Evolutionary conservation across 2,888 invertebrate genomes (phyloP).

Genomic region (Drosophila meridiana): DNA sequence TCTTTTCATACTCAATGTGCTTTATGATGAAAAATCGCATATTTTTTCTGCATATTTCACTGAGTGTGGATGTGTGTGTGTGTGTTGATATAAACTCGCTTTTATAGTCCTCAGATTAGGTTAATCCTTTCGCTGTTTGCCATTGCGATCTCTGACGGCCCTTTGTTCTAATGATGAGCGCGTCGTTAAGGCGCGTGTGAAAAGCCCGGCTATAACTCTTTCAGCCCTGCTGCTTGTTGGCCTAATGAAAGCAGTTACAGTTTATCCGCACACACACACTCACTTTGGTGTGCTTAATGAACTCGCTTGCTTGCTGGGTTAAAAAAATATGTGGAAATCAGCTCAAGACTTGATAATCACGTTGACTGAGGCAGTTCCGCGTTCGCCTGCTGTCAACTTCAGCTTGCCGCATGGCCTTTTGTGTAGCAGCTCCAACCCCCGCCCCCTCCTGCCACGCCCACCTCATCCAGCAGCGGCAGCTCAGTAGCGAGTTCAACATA

Average conservation of each 20-base stretch:
- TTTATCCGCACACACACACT: constrained; percentile 32
- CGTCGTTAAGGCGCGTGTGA: constrained; percentile 70
- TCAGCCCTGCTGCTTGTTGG: constrained; percentile 45
- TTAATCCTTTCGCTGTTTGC: constrained; percentile 76
- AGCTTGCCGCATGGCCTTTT: constrained; percentile 29
- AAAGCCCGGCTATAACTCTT: constrained; percentile 75
- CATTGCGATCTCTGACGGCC: constrained; percentile 64
- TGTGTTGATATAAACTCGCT: constrained; percentile 66
- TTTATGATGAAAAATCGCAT: constrained; percentile 74
- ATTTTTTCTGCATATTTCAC: constrained; percentile 56
- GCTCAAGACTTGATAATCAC: constrained; percentile 58
- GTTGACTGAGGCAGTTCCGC: constrained; percentile 18
- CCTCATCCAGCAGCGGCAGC: neutral
- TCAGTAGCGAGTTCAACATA: constrained; percentile 55
- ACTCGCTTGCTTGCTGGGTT: constrained; percentile 33
- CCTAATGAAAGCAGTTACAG: constrained; percentile 77
- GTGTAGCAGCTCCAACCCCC: neutral
- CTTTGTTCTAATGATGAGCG: constrained; percentile 76
- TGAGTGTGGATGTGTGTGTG: constrained; percentile 16
- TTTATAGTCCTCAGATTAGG: constrained; percentile 78
- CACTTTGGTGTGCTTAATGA: constrained; percentile 48
- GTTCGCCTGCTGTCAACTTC: constrained; percentile 42
- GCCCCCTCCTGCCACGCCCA: neutral
- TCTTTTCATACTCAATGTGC: constrained; percentile 44
- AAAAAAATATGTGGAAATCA: constrained; percentile 16